Conservation (phyloP, 1,140 invertebrate genomes). For the Lasaia peninsularis region DNA sequence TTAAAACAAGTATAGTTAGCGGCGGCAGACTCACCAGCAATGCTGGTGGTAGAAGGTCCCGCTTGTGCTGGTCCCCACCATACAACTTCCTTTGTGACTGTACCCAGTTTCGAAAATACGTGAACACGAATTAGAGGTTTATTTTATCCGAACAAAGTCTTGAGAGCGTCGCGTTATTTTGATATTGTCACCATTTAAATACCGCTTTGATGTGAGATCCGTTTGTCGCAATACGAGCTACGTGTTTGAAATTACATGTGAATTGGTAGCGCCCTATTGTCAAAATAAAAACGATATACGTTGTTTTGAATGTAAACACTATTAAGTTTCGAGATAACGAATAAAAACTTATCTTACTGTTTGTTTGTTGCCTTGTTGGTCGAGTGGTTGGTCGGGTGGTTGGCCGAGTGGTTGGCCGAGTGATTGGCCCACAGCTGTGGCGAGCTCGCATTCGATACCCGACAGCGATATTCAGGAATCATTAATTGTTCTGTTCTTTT, state of each 20-base stretch:
- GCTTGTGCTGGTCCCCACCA: too few species aligned
- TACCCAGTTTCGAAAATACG: not conserved
- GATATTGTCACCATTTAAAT: constrained; percentile 53
- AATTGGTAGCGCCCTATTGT: constrained; percentile 22
- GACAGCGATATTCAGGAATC: too few species aligned
- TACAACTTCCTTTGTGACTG: not conserved
- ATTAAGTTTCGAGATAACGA: not conserved
- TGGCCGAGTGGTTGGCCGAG: too few species aligned
- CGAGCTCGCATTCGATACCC: too few species aligned
- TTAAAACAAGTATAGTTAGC: too few species aligned
- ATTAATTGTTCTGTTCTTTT: too few species aligned
- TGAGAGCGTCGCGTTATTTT: constrained; percentile 44
- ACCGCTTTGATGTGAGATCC: constrained; percentile 55
- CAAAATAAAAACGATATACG: constrained; percentile 22
- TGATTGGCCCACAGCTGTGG: too few species aligned
- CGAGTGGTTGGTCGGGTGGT: too few species aligned
- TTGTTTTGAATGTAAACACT: constrained; percentile 14
- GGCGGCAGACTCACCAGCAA: too few species aligned
- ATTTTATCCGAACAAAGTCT: constrained; percentile 37
- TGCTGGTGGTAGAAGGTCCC: too few species aligned
- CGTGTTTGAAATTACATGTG: constrained; percentile 34
- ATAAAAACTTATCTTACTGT: too few species aligned
- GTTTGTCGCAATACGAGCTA: constrained; percentile 36
- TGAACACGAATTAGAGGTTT: constrained; percentile 27
- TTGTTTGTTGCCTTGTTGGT: too few species aligned